Conservation (phyloP, 2,113 vertebrate genomes). For the Rattus rattus region DNA sequence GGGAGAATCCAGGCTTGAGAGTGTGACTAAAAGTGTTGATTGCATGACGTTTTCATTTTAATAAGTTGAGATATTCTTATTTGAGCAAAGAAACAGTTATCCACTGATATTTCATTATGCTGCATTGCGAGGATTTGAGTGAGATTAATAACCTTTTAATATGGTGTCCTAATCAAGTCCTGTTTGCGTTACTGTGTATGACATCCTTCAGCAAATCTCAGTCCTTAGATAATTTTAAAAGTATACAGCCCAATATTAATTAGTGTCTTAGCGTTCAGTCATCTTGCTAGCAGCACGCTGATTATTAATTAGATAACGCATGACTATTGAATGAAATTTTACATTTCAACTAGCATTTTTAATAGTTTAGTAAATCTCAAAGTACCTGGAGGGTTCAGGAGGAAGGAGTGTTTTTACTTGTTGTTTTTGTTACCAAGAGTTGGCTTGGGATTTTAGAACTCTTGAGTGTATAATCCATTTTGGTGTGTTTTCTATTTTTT, state of each 20-base stretch:
- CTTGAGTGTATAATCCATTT: not conserved
- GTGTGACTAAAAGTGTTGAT: conserved; percentile 18
- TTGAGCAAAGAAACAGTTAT: conserved; percentile 57
- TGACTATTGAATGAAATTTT: conserved; percentile 69
- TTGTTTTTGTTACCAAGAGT: conserved; percentile 66
- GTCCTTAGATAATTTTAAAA: conserved; percentile 61
- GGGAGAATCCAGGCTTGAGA: conserved; percentile 28
- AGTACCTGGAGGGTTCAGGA: conserved; percentile 56
- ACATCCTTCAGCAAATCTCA: conserved; percentile 60
- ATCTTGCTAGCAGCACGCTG: conserved; percentile 63
- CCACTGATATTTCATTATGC: conserved; percentile 52
- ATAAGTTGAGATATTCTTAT: conserved; percentile 53
- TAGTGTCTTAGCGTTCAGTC: conserved; percentile 69
- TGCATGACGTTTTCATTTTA: conserved; percentile 58
- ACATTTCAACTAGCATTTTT: conserved; percentile 69
- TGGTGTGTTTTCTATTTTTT: not conserved
- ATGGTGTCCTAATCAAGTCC: conserved; percentile 59
- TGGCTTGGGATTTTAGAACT: conserved; percentile 55
- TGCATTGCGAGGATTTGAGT: conserved; percentile 27
- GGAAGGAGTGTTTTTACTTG: conserved; percentile 41
- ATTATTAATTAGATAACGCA: conserved; percentile 69
- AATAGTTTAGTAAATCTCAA: conserved; percentile 67
- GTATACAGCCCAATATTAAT: conserved; percentile 71
- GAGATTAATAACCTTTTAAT: conserved; percentile 65
- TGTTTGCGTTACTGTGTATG: conserved; percentile 56